Percentiles rank a stretch among this genome's conserved stretches.
phyloP scores from a whole-genome alignment of 1,140 invertebrate genomes.

The Tribolium castaneum region DNA sequence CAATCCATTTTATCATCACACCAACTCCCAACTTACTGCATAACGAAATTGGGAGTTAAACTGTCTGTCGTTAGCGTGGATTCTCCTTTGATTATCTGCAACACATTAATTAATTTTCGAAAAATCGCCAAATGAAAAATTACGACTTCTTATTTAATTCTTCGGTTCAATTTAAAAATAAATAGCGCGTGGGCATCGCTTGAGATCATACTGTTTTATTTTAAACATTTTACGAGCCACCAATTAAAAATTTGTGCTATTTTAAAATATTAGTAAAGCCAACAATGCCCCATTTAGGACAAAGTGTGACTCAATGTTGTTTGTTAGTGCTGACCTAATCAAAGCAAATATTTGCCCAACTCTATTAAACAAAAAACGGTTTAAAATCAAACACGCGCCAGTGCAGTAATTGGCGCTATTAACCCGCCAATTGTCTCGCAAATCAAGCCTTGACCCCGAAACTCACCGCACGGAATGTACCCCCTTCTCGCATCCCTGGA shows the following conservation, averaged over 20 bases:
- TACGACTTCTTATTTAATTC: background rate
- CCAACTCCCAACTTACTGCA: constrained; percentile 83
- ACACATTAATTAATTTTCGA: constrained; percentile 61
- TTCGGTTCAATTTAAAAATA: constrained; percentile 29
- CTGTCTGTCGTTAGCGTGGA: constrained; percentile 94
- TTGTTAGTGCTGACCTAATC: background rate
- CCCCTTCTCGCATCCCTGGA: constrained; percentile 68
- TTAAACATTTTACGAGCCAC: background rate
- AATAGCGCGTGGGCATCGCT: background rate
- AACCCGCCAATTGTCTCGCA: background rate
- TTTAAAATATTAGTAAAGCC: background rate
- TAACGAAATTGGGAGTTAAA: constrained; percentile 97
- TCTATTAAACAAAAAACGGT: background rate
- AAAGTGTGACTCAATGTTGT: background rate
- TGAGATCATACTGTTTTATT: constrained; percentile 1
- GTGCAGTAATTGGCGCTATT: background rate
- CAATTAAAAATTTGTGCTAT: background rate
- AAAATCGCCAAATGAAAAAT: background rate
- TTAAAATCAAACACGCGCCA: background rate
- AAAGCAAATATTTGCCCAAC: background rate
- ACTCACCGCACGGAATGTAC: constrained; percentile 66
- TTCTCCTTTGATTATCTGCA: constrained; percentile 93
- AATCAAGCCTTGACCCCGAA: background rate
- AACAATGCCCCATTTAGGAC: background rate
- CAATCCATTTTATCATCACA: background rate